These are phyloP conservation scores for Scyliorhinus canicula DNA, from an alignment of 2,797 vertebrate genomes.

Conservation along the genomic window DNA sequence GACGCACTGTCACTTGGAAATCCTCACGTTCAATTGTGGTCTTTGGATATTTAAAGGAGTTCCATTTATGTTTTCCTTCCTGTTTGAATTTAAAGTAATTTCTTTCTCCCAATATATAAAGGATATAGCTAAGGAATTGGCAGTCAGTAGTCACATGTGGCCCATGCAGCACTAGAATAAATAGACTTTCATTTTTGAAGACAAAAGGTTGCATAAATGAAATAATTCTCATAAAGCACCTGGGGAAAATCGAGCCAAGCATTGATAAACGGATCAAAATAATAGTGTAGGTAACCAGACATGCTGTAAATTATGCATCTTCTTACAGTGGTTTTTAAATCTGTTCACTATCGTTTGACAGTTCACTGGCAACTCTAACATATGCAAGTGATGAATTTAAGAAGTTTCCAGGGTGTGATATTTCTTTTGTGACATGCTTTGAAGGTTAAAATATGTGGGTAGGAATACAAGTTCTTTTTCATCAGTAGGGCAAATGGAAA, in stretches of 20 bases:
- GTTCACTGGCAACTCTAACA: neutral
- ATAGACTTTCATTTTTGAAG: neutral
- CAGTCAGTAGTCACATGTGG: neutral
- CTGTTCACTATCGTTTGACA: neutral
- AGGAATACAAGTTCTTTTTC: neutral
- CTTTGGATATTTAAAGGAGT: neutral
- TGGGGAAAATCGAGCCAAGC: neutral
- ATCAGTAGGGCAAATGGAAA: neutral
- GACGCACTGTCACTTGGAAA: neutral
- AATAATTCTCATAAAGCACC: neutral
- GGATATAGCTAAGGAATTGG: neutral
- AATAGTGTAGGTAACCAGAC: slow-evolving; percentile 14
- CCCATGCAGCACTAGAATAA: neutral
- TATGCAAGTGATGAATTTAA: slow-evolving; percentile 17
- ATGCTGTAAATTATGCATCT: neutral
- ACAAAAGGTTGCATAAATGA: neutral
- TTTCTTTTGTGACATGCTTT: neutral
- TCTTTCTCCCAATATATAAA: neutral
- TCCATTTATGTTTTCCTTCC: neutral
- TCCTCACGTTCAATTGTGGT: slow-evolving; percentile 2
- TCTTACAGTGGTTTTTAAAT: slow-evolving; percentile 2
- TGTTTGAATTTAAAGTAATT: slow-evolving; percentile 16
- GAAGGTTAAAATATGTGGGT: slow-evolving; percentile 16
- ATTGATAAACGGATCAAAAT: slow-evolving; percentile 24
- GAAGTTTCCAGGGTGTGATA: neutral